These are phyloP conservation scores for Lydus trimaculatus DNA, from an alignment of 2,888 invertebrate genomes.

Conservation along the genomic window DNA sequence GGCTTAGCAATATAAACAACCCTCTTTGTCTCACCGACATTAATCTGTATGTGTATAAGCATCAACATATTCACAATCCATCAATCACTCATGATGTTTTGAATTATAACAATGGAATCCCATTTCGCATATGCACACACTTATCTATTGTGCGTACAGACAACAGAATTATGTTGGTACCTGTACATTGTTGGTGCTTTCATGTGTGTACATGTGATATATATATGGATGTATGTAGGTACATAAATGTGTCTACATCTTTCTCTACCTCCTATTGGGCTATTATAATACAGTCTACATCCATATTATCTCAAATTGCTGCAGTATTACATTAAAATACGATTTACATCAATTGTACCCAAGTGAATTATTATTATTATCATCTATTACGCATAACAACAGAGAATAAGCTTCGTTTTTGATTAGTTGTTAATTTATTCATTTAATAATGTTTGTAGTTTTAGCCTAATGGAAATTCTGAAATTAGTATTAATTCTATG, in stretches of 20 bases:
- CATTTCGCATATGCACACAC: constrained; percentile 35
- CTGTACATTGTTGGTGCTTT: constrained; percentile 21
- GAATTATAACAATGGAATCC: constrained; percentile 34
- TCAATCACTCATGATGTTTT: constrained; percentile 31
- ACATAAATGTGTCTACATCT: constrained; percentile 4
- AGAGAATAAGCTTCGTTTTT: background rate
- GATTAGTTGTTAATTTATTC: too few species aligned
- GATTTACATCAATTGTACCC: constrained; percentile 18
- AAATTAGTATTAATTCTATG: background rate
- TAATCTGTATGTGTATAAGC: constrained; percentile 14
- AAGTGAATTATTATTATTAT: constrained; percentile 6
- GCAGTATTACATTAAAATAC: constrained; percentile 30
- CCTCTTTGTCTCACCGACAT: background rate
- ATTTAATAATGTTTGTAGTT: background rate
- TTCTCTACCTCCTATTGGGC: constrained; percentile 20
- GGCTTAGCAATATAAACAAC: background rate
- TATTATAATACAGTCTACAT: constrained; percentile 26
- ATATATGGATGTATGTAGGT: background rate
- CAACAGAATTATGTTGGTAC: constrained; percentile 32
- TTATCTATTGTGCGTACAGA: constrained; percentile 27
- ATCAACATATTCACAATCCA: constrained; percentile 23
- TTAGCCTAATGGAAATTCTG: background rate
- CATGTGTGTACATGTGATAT: background rate
- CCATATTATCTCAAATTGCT: constrained; percentile 32
- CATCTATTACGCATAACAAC: background rate